Evolutionary conservation across 1,140 invertebrate genomes (phyloP).

Genomic region (Dendrolimus punctatus): DNA sequence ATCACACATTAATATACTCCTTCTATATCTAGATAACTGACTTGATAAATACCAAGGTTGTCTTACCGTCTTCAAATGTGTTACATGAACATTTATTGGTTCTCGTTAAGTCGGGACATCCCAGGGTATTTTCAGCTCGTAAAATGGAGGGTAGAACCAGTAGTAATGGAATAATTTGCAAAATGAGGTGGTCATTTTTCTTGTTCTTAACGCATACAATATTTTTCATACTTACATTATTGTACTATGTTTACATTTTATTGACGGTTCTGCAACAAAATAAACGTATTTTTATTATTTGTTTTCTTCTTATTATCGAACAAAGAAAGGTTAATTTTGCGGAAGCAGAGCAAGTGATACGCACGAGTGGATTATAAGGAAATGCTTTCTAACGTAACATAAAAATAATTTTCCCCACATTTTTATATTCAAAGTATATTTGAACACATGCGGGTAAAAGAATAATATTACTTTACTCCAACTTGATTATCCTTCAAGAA

Average conservation of each 20-base stretch:
- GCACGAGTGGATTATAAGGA: no score
- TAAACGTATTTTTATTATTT: constrained; percentile 3
- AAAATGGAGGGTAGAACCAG: constrained; percentile 52
- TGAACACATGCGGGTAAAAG: no score
- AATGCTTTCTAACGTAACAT: no score
- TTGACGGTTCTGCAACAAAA: constrained; percentile 37
- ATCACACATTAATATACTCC: constrained; percentile 2
- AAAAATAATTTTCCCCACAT: no score
- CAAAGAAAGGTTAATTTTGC: no score
- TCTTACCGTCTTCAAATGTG: constrained; percentile 58
- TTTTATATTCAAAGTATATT: no score
- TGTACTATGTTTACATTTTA: constrained; percentile 38
- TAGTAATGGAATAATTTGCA: constrained; percentile 58
- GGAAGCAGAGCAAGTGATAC: no score
- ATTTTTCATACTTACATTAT: constrained; percentile 67
- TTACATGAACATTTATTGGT: constrained; percentile 63
- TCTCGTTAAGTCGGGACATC: constrained; percentile 45
- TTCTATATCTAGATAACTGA: constrained; percentile 7
- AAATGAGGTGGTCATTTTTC: constrained; percentile 44
- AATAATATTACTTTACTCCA: no score
- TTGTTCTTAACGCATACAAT: constrained; percentile 42
- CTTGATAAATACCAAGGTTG: constrained; percentile 12
- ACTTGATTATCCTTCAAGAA: no score
- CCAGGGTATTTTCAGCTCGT: constrained; percentile 66
- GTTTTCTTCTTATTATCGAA: not conserved